Evolutionary conservation across 2,888 invertebrate genomes (phyloP), one percentile per base, ranked within the genome.

Genomic region (Cheilosia variabilis): DNA sequence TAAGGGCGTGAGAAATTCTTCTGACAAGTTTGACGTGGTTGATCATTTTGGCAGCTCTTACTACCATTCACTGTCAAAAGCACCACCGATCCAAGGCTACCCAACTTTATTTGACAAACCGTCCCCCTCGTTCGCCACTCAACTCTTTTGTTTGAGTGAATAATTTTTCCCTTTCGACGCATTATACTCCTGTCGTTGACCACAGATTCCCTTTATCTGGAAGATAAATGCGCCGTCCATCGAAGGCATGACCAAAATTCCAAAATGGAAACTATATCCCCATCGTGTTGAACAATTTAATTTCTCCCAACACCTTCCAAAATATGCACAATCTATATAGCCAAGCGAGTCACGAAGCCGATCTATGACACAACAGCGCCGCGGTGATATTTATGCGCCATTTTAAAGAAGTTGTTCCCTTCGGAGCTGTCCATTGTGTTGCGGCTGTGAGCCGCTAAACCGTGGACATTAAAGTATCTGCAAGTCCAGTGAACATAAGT

Each of bases 371-470:
- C 79, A 80, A 66, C 31, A 31, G 6, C 27, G 27, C 71, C 37
- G 58, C 37, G 58, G 65, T 43, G 47, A 84, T 76, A 86, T 86
- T 86, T 80, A 80, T 86, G 84, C 55, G 62, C 66, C 84, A 80
- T 80, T 75, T 75, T 75, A 71, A 75, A 75, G 73, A 75, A 80
- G 80, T 84, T 60, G 80, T 76, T 76, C 62, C 37, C 57, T 24
- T 47, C 55, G 19, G 73, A 72, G 55, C 62, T 24, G 50, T 24
- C 57, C 76, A 66, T 77, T 82, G 77, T 72, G 27, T 7, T 27
- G 27, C 7, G 27, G 6, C 27, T 4, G 58, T 72, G 73, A 68
- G 79, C 45, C 73, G 68, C 83, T 68, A 79, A 79, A 79, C 62
- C 68, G 66, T 68, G 62, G 68, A 62, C 76, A 86, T 72, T 76